Evolutionary conservation across 1,140 invertebrate species (phyloP).

Genomic region (Drosophila athabasca): DNA sequence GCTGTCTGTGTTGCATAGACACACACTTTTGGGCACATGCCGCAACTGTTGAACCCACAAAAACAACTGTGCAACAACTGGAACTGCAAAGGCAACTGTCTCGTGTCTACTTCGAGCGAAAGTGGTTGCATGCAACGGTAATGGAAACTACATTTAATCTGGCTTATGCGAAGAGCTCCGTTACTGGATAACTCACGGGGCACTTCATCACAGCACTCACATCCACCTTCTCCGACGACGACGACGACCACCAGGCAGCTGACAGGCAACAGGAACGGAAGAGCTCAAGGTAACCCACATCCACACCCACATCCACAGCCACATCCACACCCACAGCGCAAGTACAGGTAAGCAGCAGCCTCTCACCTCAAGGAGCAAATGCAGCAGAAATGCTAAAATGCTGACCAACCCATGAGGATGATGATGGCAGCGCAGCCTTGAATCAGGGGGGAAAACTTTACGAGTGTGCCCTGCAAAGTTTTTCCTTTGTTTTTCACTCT

Average conservation of each 20-base stretch:
- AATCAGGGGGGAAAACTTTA: conserved; percentile 33
- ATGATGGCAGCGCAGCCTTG: conserved; percentile 16
- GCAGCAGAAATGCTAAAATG: conserved; percentile 20
- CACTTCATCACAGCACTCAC: conserved; percentile 38
- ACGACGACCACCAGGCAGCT: not conserved
- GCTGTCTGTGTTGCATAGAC: too few species aligned
- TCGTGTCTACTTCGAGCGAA: conserved; percentile 37
- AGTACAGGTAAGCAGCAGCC: not conserved
- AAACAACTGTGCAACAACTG: not conserved
- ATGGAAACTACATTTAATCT: conserved; percentile 56
- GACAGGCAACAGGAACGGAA: not conserved
- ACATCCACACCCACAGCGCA: too few species aligned
- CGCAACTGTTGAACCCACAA: too few species aligned
- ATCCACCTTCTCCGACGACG: not conserved
- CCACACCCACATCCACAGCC: too few species aligned
- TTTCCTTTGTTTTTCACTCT: conserved; percentile 37
- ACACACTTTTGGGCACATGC: too few species aligned
- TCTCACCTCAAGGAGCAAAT: conserved; percentile 14
- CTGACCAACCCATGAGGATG: conserved; percentile 19
- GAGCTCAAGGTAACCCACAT: not conserved
- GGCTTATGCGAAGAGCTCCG: conserved; percentile 32
- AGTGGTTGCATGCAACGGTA: conserved; percentile 51
- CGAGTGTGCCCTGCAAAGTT: conserved; percentile 30
- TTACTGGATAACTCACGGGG: conserved; percentile 20
- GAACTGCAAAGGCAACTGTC: conserved; percentile 24